A percentile compares a stretch with the other conserved stretches of the same genome.
These are phyloP conservation scores for Fukomys damarensis DNA, from an alignment of 2,113 vertebrate genomes.

Conservation along the genomic window DNA sequence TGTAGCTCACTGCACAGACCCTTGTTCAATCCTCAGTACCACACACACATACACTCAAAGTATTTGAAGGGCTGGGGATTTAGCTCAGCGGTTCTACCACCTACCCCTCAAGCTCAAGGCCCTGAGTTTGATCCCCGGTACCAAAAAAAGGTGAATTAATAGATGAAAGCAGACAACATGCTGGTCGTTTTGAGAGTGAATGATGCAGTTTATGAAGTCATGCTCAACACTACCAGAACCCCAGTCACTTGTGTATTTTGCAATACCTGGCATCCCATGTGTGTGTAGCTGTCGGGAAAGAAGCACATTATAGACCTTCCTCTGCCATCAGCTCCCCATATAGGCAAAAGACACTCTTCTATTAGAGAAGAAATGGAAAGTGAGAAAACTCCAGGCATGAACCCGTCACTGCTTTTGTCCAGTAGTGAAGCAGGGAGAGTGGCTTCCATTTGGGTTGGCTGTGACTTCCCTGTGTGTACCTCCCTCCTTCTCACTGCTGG, in stretches of 20 bases:
- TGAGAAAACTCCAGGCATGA: background rate
- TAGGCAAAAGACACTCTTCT: background rate
- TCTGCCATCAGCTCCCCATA: background rate
- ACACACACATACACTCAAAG: background rate
- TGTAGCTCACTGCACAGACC: background rate
- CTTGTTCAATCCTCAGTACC: background rate
- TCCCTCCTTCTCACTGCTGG: background rate
- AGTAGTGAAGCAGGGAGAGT: background rate
- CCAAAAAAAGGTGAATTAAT: background rate
- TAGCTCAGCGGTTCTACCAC: no score
- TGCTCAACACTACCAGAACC: background rate
- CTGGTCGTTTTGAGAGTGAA: background rate
- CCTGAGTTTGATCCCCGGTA: no score
- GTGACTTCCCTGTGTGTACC: background rate
- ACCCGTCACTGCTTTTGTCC: background rate
- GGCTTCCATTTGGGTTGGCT: background rate
- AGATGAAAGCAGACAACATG: rapidly evolving
- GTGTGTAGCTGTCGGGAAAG: background rate
- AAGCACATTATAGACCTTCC: background rate
- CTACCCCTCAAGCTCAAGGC: no score
- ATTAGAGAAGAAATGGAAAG: background rate
- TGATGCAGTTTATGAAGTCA: background rate
- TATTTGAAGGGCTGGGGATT: background rate
- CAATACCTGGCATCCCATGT: background rate
- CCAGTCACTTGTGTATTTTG: background rate